Evolutionary conservation across 1,140 invertebrate genomes (phyloP).

Genomic region (Hestina assimilis): DNA sequence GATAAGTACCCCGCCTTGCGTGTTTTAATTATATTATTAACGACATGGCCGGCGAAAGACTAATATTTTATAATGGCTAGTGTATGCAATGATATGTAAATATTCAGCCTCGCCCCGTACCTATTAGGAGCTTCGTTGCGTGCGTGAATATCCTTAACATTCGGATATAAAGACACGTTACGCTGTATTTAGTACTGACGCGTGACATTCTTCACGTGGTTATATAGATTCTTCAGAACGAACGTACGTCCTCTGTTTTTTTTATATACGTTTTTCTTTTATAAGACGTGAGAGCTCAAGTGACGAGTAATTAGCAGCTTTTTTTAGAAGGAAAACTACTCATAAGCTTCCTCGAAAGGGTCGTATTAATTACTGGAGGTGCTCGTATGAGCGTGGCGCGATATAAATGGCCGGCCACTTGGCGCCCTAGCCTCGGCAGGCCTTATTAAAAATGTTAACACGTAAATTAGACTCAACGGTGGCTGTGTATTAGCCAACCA

Average conservation of each 20-base stretch:
- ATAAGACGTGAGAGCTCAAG: conserved; percentile 49
- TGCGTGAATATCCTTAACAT: conserved; percentile 63
- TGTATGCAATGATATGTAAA: conserved; percentile 77
- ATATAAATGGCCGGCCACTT: conserved; percentile 74
- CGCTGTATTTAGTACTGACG: conserved; percentile 57
- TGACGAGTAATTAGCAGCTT: conserved; percentile 72
- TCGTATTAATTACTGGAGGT: conserved; percentile 74
- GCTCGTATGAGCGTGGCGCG: conserved; percentile 61
- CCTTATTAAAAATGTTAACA: conserved; percentile 78
- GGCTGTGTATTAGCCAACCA: conserved; percentile 71
- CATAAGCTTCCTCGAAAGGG: conserved; percentile 74
- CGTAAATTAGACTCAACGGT: conserved; percentile 72
- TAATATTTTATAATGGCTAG: conserved; percentile 73
- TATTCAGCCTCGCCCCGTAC: conserved; percentile 62
- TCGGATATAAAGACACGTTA: conserved; percentile 64
- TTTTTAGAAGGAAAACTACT: conserved; percentile 75
- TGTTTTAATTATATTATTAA: conserved; percentile 78
- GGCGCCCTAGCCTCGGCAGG: conserved; percentile 64
- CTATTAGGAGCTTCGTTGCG: conserved; percentile 60
- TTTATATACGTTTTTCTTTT: conserved; percentile 33
- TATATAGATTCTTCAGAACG: conserved; percentile 10
- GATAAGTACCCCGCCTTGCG: conserved; percentile 71
- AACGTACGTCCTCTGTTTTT: conserved; percentile 2
- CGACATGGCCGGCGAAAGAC: conserved; percentile 61
- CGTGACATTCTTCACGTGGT: conserved; percentile 49